Evolutionary conservation across 2,888 invertebrate genomes (phyloP).

Genomic region (Sinotaia quadrata): DNA sequence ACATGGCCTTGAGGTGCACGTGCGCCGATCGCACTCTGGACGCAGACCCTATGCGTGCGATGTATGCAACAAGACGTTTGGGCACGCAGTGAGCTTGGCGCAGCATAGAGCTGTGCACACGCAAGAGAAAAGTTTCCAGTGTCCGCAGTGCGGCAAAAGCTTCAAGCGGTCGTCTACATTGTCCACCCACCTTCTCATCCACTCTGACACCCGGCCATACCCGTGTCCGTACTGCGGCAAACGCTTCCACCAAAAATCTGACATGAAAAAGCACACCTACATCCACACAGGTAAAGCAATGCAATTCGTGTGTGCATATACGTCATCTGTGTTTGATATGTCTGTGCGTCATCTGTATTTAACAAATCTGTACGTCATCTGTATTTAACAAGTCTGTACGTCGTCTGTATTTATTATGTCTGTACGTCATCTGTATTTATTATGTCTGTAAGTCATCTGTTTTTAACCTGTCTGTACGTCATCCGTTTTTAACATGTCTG

Average conservation of each 20-base stretch:
- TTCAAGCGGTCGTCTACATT: constrained; percentile 96
- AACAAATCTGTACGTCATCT: too few species aligned
- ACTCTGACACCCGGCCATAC: constrained; percentile 96
- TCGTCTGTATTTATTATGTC: too few species aligned
- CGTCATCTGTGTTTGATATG: too few species aligned
- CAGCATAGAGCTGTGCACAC: constrained; percentile 86
- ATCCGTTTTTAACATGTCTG: too few species aligned
- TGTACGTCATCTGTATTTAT: too few species aligned
- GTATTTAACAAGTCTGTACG: too few species aligned
- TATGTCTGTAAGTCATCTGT: too few species aligned
- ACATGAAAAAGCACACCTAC: constrained; percentile 99
- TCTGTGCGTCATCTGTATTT: too few species aligned
- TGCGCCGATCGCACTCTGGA: constrained; percentile 89
- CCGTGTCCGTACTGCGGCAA: constrained; percentile 99
- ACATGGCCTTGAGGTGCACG: constrained; percentile 97
- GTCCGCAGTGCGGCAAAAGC: constrained; percentile 96
- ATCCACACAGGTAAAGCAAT: constrained; percentile 91
- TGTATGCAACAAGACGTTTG: constrained; percentile 97
- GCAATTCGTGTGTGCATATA: too few species aligned
- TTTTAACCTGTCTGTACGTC: too few species aligned
- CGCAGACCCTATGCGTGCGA: constrained; percentile 93
- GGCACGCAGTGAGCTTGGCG: constrained; percentile 91
- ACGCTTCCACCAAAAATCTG: constrained; percentile 98
- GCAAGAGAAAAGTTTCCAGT: constrained; percentile 85
- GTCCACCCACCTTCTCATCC: constrained; percentile 95